Conservation (phyloP, 2,888 invertebrate genomes). For the Aethes cnicana region DNA sequence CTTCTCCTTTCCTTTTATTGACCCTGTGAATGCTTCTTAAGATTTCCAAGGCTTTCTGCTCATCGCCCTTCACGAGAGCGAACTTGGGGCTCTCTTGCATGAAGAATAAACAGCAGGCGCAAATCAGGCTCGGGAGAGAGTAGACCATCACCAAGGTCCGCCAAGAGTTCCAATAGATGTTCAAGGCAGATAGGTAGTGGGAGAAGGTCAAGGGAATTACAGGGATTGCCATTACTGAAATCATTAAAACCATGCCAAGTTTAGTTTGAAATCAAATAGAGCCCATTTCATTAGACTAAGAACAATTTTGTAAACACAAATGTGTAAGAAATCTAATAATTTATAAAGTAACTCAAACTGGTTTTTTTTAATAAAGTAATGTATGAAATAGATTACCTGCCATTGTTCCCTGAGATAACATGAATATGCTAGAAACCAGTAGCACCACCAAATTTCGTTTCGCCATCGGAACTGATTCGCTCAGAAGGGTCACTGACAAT, state of each 20-base stretch:
- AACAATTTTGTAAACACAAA: too few species aligned
- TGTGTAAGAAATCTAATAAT: too few species aligned
- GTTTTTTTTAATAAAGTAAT: background rate
- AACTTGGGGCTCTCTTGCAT: conserved; percentile 91
- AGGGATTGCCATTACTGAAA: conserved; percentile 83
- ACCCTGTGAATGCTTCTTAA: conserved; percentile 55
- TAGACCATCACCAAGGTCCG: conserved; percentile 86
- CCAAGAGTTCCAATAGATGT: conserved; percentile 87
- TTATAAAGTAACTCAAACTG: too few species aligned
- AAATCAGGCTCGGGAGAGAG: conserved; percentile 83
- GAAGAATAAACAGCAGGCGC: conserved; percentile 77
- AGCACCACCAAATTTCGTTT: conserved; percentile 54
- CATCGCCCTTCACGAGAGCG: conserved; percentile 81
- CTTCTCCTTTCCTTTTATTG: conserved; percentile 46
- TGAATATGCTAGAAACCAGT: conserved; percentile 54
- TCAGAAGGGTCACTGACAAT: conserved; percentile 54
- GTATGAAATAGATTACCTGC: conserved; percentile 44
- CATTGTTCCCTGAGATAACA: conserved; percentile 57
- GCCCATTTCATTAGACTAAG: too few species aligned
- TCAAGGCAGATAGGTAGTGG: conserved; percentile 57
- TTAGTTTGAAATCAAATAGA: too few species aligned
- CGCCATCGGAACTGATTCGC: conserved; percentile 56
- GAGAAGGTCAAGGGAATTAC: conserved; percentile 82
- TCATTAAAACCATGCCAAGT: too few species aligned
- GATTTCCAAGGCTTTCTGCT: conserved; percentile 76